phyloP scores from a whole-genome alignment of 2,113 vertebrate species.

The Coptodon bakossiorum region DNA sequence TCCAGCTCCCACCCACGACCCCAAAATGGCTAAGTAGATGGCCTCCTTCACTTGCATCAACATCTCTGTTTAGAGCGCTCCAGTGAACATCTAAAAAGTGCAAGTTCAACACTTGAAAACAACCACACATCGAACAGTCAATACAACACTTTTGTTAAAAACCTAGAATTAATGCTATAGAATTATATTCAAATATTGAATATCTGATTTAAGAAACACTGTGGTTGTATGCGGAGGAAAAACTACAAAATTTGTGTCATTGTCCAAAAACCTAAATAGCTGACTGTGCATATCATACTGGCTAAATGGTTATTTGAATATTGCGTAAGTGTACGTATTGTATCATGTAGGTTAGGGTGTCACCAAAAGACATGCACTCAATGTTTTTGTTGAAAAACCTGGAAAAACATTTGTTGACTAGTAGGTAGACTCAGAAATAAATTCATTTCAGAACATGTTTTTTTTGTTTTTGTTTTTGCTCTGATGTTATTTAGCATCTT shows the following conservation, averaged over 20 bases:
- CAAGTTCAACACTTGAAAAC: not conserved
- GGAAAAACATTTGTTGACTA: not conserved
- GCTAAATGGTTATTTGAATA: not conserved
- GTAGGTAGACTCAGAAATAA: not conserved
- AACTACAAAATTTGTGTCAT: not conserved
- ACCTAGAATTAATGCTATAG: not conserved
- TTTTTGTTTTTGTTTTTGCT: not conserved
- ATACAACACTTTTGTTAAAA: not conserved
- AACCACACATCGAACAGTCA: not conserved
- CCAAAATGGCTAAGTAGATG: not conserved
- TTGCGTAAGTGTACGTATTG: not conserved
- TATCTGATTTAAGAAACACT: not conserved
- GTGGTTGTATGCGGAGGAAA: not conserved
- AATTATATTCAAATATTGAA: not conserved
- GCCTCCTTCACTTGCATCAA: not conserved
- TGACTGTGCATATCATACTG: not conserved
- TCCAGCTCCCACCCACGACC: not conserved
- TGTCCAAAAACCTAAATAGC: not conserved
- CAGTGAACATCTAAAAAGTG: not conserved
- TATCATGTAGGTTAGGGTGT: not conserved
- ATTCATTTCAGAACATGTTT: not conserved
- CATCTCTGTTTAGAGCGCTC: not conserved
- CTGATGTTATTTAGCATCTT: not conserved
- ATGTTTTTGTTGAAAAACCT: not conserved
- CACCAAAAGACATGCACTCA: not conserved